Evolutionary conservation across 2,888 invertebrate genomes (phyloP).

Genomic region (Ctena decussata): DNA sequence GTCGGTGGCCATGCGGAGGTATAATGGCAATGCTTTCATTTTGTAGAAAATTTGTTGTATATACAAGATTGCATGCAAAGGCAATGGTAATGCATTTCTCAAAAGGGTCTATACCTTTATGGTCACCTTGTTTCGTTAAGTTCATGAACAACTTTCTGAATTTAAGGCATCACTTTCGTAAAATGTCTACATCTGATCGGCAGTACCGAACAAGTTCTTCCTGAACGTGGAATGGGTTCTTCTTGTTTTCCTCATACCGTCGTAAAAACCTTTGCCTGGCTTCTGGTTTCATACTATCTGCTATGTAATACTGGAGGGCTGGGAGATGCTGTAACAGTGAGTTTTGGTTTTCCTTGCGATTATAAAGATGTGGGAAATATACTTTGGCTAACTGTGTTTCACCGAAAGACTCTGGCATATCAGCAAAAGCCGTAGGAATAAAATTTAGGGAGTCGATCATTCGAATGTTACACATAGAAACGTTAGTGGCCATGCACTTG

Average conservation of each 20-base stretch:
- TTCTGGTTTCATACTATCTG: constrained; percentile 52
- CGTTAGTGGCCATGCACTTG: constrained; percentile 40
- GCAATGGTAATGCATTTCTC: constrained; percentile 34
- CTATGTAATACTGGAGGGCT: constrained; percentile 40
- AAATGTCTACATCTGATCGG: constrained; percentile 40
- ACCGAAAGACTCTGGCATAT: constrained; percentile 43
- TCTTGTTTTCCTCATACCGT: constrained; percentile 37
- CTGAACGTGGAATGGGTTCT: constrained; percentile 37
- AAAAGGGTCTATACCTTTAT: constrained; percentile 27
- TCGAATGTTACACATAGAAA: constrained; percentile 25
- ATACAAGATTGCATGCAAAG: constrained; percentile 28
- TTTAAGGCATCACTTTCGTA: constrained; percentile 33
- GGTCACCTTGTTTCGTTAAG: not conserved
- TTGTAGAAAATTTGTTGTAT: constrained; percentile 20
- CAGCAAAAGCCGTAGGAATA: constrained; percentile 45
- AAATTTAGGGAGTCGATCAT: constrained; percentile 56
- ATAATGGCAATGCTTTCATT: constrained; percentile 30
- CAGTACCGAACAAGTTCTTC: constrained; percentile 22
- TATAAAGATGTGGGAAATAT: constrained; percentile 49
- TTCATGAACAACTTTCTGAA: constrained; percentile 21
- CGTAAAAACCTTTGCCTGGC: constrained; percentile 19
- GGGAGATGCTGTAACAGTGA: constrained; percentile 28
- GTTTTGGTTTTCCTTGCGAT: constrained; percentile 35
- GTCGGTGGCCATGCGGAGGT: constrained; percentile 49
- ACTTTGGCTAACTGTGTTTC: constrained; percentile 41